Conservation (phyloP, 2,797 vertebrate genomes). For the Thaleichthys pacificus region DNA sequence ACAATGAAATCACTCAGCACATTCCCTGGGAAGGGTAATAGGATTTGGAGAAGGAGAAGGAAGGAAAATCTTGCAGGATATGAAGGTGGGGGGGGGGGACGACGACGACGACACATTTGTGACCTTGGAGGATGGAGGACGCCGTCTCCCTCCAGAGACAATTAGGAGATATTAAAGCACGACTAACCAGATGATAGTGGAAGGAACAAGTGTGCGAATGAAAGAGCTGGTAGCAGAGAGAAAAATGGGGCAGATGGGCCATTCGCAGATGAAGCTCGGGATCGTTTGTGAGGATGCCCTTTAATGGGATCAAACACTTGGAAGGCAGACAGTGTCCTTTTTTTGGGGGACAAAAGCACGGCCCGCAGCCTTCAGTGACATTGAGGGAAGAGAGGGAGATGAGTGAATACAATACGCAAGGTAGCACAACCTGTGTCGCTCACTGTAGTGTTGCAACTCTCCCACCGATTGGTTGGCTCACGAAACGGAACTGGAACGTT, state of each 20-base stretch:
- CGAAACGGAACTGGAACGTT: too few relatives aligned
- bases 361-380: neutral
- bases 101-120: slow-evolving; percentile 19
- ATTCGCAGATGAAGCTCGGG: slow-evolving; percentile 10
- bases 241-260: slow-evolving; percentile 10
- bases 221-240: slow-evolving; percentile 19
- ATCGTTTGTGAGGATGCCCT: slow-evolving; percentile 19
- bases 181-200: slow-evolving; percentile 24
- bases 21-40: slow-evolving; percentile 39
- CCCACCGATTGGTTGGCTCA: too few relatives aligned
- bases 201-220: slow-evolving; percentile 30
- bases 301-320: slow-evolving; percentile 26
- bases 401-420: neutral
- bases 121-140: slow-evolving; percentile 56
- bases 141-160: slow-evolving; percentile 31
- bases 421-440: neutral
- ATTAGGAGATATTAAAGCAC: slow-evolving; percentile 37
- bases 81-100: slow-evolving; percentile 5
- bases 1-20: slow-evolving; percentile 51
- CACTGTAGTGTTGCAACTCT: neutral
- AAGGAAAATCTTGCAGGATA: slow-evolving; percentile 32
- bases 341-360: neutral
- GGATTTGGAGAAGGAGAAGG: slow-evolving; percentile 51
- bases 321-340: neutral
- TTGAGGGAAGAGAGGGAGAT: slow-evolving; percentile 1